Conservation (phyloP, 2,888 invertebrate species). For the Ferrisia virgata region DNA sequence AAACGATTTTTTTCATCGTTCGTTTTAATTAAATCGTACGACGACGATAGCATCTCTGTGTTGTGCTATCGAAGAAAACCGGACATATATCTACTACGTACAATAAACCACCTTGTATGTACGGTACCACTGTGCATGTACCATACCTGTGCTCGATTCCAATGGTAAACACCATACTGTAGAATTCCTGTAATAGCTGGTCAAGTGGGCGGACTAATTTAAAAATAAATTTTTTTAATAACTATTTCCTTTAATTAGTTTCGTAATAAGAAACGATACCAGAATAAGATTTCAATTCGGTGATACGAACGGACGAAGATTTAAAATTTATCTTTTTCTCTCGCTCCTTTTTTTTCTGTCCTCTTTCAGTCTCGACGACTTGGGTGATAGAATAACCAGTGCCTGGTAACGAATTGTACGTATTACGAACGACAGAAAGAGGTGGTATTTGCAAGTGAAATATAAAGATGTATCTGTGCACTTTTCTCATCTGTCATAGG, state of each 20-base stretch:
- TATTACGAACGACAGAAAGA: no score
- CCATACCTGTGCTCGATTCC: background rate
- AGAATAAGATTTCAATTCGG: background rate
- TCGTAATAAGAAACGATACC: conserved; percentile 1
- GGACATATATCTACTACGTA: no score
- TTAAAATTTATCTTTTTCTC: background rate
- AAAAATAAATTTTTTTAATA: conserved; percentile 8
- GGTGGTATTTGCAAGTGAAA: no score
- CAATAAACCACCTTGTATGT: background rate
- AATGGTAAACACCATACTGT: background rate
- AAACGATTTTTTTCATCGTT: background rate
- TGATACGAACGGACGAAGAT: background rate
- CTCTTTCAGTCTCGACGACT: no score
- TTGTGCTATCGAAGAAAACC: background rate
- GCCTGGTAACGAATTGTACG: no score
- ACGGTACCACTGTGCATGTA: no score
- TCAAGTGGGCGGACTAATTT: conserved; percentile 13
- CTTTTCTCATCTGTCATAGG: no score
- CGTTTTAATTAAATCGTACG: background rate
- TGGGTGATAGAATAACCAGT: no score
- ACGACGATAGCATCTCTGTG: background rate
- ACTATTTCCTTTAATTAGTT: conserved; percentile 1
- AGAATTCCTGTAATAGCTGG: background rate
- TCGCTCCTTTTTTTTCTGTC: background rate
- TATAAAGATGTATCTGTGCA: no score